Evolutionary conservation across 2,797 vertebrate genomes (phyloP).

Genomic region (Cossypha heuglini): DNA sequence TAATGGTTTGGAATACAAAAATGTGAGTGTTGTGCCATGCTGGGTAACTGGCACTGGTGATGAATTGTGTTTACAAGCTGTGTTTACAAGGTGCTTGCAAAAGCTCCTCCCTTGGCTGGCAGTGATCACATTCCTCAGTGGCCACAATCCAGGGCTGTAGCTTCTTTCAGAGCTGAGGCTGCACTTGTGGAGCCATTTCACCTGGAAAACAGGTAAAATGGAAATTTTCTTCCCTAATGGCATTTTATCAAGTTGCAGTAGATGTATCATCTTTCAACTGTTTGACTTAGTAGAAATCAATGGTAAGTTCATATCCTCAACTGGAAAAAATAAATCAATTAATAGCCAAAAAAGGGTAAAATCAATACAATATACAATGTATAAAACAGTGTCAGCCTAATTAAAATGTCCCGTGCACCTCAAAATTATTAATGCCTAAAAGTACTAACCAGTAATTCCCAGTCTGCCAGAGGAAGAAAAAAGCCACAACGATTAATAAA

Average conservation of each 20-base stretch:
- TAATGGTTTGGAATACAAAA: not conserved
- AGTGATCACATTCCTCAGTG: not conserved
- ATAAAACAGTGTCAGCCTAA: not conserved
- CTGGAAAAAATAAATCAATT: conserved; percentile 1
- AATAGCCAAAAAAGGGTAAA: not conserved
- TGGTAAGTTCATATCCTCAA: not conserved
- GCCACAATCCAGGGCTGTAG: not conserved
- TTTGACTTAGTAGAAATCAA: conserved; percentile 11
- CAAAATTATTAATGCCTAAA: not conserved
- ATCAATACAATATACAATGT: not conserved
- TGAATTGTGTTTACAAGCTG: not conserved
- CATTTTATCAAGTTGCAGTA: not conserved
- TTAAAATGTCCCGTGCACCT: not conserved
- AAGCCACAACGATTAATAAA: not conserved
- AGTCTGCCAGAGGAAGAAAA: not conserved
- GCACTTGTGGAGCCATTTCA: not conserved
- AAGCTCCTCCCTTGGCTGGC: not conserved
- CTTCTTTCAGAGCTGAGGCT: not conserved
- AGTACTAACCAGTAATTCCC: not conserved
- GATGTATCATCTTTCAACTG: not conserved
- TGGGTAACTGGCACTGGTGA: not conserved
- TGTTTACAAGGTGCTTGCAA: not conserved
- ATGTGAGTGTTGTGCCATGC: not conserved
- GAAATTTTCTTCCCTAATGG: not conserved
- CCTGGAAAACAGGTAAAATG: not conserved